Evolutionary conservation across 2,888 invertebrate genomes (phyloP), one percentile per base, ranked within the genome.

Genomic region (Drosophila differens): DNA sequence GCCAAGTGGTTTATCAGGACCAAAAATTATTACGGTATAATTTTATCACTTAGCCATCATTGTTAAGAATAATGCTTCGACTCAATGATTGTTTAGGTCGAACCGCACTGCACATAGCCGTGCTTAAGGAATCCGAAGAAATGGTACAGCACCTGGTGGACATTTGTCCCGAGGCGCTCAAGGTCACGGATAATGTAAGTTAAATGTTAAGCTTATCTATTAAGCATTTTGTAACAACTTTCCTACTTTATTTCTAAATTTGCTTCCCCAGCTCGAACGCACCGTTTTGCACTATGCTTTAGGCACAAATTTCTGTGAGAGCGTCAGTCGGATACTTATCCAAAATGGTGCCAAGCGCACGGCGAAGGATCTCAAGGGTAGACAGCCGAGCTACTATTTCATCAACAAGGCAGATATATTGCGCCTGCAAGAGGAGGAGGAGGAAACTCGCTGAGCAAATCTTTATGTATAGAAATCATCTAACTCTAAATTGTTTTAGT

Each of bases 351-450:
- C 98, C 49, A 96, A 96, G 91, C 94, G 98, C 71, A 96, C 97
- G 1, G 94, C 96, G 5, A 97, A 98, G 92, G 98, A 98, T 94
- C 94, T 98, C 91, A 97, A 97, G 94, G 97, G 97, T 67, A 95
- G 98, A 53, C 97, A 97, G 90, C 97, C 98, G 1, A 97, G 97
- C 44, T 98, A 97, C 93, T 98, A 98, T 93, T 98, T 97, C 92
- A 97, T 98, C 95, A 97, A 98, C 93, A 97, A 97, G 93, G 96
- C 97, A 0, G 98, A 98, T 81, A 97, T 98, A 88, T 94, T 96
- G 74, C 95, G 96, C 75, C 95, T 98, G 52, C 97, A 97, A 92
- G 97, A 97, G 89, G 97, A 98, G 92, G 97, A 98, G 90, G 96
- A 96, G 64, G 93, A 92, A 76, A 91, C 87, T 71, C 93, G 91